Evolutionary conservation across 1,140 invertebrate species (phyloP).

Genomic region (Leptopilina clavipes): DNA sequence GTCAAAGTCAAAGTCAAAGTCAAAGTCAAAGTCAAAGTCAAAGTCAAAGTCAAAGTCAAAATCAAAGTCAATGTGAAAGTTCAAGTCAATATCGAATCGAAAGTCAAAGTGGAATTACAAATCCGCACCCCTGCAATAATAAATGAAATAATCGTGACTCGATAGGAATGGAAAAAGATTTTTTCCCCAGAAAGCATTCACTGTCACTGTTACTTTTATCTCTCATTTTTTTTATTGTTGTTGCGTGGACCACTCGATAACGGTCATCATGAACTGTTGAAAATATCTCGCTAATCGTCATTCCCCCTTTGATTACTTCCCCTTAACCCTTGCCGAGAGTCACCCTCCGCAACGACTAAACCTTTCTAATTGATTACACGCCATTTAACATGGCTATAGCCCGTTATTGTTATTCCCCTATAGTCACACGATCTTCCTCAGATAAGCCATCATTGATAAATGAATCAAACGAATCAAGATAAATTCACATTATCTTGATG

Average conservation of each 20-base stretch:
- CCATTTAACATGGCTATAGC: constrained; percentile 22
- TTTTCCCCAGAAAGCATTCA: too few relatives aligned
- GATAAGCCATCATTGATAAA: constrained; percentile 18
- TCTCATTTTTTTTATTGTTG: constrained; percentile 43
- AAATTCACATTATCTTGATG: too few relatives aligned
- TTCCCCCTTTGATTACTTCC: constrained; percentile 22
- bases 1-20: too few relatives aligned
- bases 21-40: too few relatives aligned
- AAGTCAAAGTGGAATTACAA: too few relatives aligned
- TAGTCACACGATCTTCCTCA: constrained; percentile 11
- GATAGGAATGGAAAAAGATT: too few relatives aligned
- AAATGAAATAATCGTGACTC: too few relatives aligned
- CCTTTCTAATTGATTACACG: constrained; percentile 33
- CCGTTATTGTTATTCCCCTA: constrained; percentile 28
- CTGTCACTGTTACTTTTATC: constrained; percentile 37
- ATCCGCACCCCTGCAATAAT: too few relatives aligned
- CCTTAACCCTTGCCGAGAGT: constrained; percentile 17
- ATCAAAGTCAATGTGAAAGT: too few relatives aligned
- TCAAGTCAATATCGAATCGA: too few relatives aligned
- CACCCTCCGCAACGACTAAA: constrained; percentile 17
- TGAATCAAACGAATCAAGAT: constrained; percentile 14
- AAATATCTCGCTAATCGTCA: constrained; percentile 26
- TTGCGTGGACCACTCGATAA: constrained; percentile 39
- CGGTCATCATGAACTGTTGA: constrained; percentile 41
- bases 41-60: too few relatives aligned